Base-by-base conservation (phyloP, 2,888 invertebrate species). In the Escarpia spicata region DNA sequence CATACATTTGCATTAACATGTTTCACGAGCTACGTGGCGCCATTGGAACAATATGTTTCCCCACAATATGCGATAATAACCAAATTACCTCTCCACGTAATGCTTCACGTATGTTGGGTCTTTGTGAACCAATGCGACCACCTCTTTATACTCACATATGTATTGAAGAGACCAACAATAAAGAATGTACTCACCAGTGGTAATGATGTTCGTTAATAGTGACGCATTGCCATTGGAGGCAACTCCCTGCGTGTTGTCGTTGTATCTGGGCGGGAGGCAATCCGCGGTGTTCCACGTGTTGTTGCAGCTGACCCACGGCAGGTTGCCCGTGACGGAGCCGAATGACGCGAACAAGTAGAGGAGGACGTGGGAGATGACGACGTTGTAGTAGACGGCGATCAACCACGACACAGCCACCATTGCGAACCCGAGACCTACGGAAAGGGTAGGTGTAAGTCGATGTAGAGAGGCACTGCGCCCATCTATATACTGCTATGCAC, bases 381-480 rank as follows among this genome's bases (percentile, higher is more conserved):
- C 96, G 94, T 96, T 96, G 94, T 96, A 96, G 94, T 96, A 96
- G 92, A 96, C 94, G 43, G 95, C 96, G 90, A 96, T 95, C 91
- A 96, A 92, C 95, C 95, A 95, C 43, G 96, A 95, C 2, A 96
- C 95, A 37, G 96, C 94, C 89, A 96, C 96, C 95, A 96, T 95
- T 19, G 95, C 95, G 94, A 95, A 96, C 3, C 96, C 96, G 10
- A 96, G 94, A 94, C 96, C 96, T 93, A 45, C 8, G 37, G 44
- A 43, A 19, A 43, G 2, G 43, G 6, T 19, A 26, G n/a, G 19
- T 75, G 75, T 75, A 4, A 75, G 26, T 26, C 26, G 75, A 26
- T 26, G 75, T 26, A 26, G 75, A 15, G 75, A 75, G 75, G 75
- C 2, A 26, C 19, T 75, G 75, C 6, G 3, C 6, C 19, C 6